Base-by-base conservation (phyloP, 1,140 invertebrate genomes). In the Oryctes rhinoceros region DNA sequence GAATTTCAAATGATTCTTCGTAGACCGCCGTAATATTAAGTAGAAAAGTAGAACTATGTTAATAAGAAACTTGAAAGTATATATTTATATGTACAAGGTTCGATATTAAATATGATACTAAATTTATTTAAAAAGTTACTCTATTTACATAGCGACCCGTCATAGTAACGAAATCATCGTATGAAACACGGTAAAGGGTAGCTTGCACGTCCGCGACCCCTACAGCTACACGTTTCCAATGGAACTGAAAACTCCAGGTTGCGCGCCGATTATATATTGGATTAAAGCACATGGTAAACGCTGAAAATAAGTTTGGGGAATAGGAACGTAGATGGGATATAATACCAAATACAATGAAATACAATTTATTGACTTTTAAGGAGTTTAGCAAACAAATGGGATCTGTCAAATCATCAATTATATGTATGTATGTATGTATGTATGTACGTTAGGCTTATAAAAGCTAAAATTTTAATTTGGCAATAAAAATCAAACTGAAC, bases 271-370 rank as follows among this genome's bases (percentile, higher is more conserved):
- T 71, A 37, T 71, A 71, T 30, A 71, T 37, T 24, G 35, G 11
- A 15, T 37, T 71, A 71, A 67, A 18, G 65, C 65, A 71, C 65
- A 71, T 71, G 65, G 65, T 18, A 59, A 18, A 18, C n/a, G 15
- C 6, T 5, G 65, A 71, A 71, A 71, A 13, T 71, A 71, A 35
- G 5, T 13, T 71, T 71, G 5, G 53, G 24, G 24, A 30, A 30
- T 30, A n/a, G n/a, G n/a, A n/a, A n/a, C n/a, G n/a, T n/a, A n/a
- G n/a, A n/a, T n/a, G n/a, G n/a, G n/a, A n/a, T n/a, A n/a, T n/a
- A n/a, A n/a, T n/a, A n/a, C n/a, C n/a, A n/a, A n/a, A n/a, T n/a
- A n/a, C n/a, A n/a, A n/a, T n/a, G n/a, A n/a, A n/a, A n/a, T n/a
- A n/a, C n/a, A n/a, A n/a, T n/a, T n/a, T n/a, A n/a, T n/a, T n/a